Evolutionary conservation across 1,140 invertebrate genomes (phyloP).

Genomic region (Drosophila leontia): DNA sequence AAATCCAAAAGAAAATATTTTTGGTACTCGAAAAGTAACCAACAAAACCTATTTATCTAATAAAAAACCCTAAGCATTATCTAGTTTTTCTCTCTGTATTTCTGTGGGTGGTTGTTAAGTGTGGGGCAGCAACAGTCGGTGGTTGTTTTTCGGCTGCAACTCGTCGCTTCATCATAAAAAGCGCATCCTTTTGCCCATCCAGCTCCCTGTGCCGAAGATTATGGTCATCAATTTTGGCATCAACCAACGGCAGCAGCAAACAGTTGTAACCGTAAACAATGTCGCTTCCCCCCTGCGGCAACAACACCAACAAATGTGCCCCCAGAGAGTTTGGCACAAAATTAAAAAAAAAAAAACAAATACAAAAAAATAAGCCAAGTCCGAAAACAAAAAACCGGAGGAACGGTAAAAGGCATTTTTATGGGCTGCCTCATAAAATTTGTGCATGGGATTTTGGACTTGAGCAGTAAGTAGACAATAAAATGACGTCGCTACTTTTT

Average conservation of each 20-base stretch:
- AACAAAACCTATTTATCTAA: background rate
- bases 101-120: constrained; percentile 43
- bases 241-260: constrained; percentile 55
- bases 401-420: constrained; percentile 80
- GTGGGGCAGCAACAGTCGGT: constrained; percentile 43
- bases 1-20: background rate
- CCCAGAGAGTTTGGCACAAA: constrained; percentile 68
- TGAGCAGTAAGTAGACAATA: constrained; percentile 80
- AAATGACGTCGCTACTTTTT: constrained; percentile 70
- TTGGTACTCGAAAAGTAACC: too few relatives aligned
- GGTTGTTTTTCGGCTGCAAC: constrained; percentile 72
- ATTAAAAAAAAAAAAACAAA: constrained; percentile 10
- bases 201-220: constrained; percentile 71
- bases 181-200: constrained; percentile 71
- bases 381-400: constrained; percentile 35
- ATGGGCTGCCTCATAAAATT: constrained; percentile 81
- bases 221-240: constrained; percentile 84
- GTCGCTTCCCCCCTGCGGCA: constrained; percentile 46
- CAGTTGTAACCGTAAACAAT: constrained; percentile 79
- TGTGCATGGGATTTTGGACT: constrained; percentile 75
- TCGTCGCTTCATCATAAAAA: constrained; percentile 79
- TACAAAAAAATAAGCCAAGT: constrained; percentile 11
- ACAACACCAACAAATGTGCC: constrained; percentile 75
- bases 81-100: constrained; percentile 2
- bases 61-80: too few relatives aligned